Base-by-base conservation (phyloP, 2,888 invertebrate species). In the Aplocera efformata region DNA sequence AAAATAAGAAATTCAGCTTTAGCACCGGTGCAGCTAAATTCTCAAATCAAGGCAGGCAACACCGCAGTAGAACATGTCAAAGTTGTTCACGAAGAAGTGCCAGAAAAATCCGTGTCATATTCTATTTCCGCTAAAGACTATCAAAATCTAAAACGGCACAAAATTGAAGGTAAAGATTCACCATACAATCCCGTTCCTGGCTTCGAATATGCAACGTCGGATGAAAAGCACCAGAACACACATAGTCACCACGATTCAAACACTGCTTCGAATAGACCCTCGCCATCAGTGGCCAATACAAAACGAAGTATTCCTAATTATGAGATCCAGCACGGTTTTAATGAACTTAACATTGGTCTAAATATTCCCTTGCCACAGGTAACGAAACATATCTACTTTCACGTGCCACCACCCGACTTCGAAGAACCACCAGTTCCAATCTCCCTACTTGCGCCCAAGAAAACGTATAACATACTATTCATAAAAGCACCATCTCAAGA, bases 401-500 rank as follows among this genome's bases (percentile, higher is more conserved):
- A 94, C 61, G 92, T 92, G 0, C 93, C 94, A 11, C 93, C 93
- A 45, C 91, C 92, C 73, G 93, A 93, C 54, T 89, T 91, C 0
- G 90, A 91, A 60, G 89, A 89, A 46, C 89, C 89, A n/a, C 69
- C 86, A 42, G 84, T 88, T 0, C 74, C 88, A 33, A 27, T 31
- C 7, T 25, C 28, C 6, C 74, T 77, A 37, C 74, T 77, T 1
- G 79, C 89, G 7, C 56, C 60, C 10, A 93, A 92, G 66, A 93
- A 93, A 58, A 91, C 91, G 58, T 92, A 93, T 82, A 93, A 93
- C 64, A 93, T 94, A 61, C 90, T 94, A 73, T 94, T 94, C 84
- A 93, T 94, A 72, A 94, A 94, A 76, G 91, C 92, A 8, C 94
- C 94, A 23, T 90, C 92, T 9, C 90, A 92, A 39, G 91, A 91